Evolutionary conservation across 2,113 vertebrate genomes (phyloP).

Genomic region (Excalfactoria chinensis): DNA sequence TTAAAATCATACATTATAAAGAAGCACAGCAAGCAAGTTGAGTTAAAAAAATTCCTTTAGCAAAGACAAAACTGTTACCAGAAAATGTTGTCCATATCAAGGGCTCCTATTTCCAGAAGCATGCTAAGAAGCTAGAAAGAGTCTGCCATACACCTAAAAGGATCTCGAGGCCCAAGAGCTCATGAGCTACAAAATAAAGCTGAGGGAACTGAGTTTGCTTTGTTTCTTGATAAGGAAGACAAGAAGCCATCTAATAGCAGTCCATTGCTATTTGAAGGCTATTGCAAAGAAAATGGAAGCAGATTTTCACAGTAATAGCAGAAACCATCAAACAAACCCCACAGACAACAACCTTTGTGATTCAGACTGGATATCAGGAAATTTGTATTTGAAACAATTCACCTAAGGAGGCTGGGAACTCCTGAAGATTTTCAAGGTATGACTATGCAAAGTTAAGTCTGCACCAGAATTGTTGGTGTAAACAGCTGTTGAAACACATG

Average conservation of each 20-base stretch:
- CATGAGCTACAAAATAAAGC: accelerated
- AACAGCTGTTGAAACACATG: neutral
- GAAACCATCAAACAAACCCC: neutral
- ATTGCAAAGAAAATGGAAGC: neutral
- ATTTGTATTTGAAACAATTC: neutral
- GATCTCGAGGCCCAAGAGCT: neutral
- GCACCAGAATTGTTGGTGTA: accelerated
- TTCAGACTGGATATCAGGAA: neutral
- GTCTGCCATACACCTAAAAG: neutral
- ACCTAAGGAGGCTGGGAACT: neutral
- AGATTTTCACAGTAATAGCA: neutral
- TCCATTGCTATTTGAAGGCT: neutral
- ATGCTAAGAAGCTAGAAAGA: neutral
- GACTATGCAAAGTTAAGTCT: neutral
- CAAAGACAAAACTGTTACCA: neutral
- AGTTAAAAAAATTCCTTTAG: neutral
- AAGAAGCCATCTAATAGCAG: neutral
- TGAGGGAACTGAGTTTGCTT: neutral
- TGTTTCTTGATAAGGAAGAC: neutral
- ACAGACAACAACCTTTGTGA: neutral
- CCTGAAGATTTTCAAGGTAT: neutral
- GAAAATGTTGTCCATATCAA: neutral
- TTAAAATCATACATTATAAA: neutral
- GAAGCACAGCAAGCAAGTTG: neutral
- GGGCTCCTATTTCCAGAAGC: neutral